phyloP scores from a whole-genome alignment of 2,797 vertebrate species.

The Helarctos malayanus region DNA sequence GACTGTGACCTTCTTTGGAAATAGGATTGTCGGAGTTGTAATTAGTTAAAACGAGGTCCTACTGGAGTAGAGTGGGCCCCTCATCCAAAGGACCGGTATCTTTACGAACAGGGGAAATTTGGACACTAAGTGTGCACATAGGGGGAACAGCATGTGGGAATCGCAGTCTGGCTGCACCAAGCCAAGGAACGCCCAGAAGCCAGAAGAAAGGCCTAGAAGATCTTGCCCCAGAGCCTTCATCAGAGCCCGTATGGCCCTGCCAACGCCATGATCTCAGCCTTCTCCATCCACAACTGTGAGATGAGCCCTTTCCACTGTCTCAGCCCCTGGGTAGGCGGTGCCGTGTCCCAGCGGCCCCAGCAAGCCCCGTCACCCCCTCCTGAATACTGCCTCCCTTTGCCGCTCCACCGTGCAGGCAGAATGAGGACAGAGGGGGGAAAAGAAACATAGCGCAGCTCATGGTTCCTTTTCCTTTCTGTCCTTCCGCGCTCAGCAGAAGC shows the following conservation, averaged over 20 bases:
- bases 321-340: fast-evolving
- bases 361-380: neutral
- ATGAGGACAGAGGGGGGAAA: neutral
- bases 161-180: fast-evolving
- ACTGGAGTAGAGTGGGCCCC: neutral
- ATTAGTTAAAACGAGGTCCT: neutral
- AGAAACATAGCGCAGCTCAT: neutral
- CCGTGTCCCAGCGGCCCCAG: too few relatives aligned
- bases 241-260: neutral
- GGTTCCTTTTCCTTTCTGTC: neutral
- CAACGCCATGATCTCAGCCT: neutral
- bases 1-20: neutral
- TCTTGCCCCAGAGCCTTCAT: neutral
- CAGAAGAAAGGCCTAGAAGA: neutral
- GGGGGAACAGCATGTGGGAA: neutral
- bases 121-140: too few relatives aligned
- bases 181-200: neutral
- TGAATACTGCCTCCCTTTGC: too few relatives aligned
- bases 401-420: neutral
- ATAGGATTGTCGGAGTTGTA: neutral
- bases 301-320: neutral
- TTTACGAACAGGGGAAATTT: neutral
- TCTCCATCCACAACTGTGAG: neutral
- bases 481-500: neutral
- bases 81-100: neutral